A percentile compares a stretch with the other conserved stretches of the same genome.
These are phyloP conservation scores for Hydraecia micacea DNA, from an alignment of 2,888 invertebrate species.

Conservation along the genomic window DNA sequence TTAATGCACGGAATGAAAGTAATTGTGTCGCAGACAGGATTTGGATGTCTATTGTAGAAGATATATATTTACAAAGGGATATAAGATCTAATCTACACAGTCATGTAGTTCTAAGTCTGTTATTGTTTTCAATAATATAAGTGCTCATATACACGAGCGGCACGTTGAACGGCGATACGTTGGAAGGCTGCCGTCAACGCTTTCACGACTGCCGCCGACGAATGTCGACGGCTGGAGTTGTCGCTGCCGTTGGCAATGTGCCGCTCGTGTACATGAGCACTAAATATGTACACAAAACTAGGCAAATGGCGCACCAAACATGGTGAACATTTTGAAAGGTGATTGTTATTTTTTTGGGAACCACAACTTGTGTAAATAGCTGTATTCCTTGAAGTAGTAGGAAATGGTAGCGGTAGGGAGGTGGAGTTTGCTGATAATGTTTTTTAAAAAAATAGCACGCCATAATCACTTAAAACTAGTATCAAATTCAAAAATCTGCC, in stretches of 20 bases:
- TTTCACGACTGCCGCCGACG: no score
- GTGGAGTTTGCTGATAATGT: neutral
- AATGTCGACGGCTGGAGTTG: no score
- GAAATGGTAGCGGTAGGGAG: neutral
- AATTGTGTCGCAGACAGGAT: conserved; percentile 21
- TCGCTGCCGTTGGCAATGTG: no score
- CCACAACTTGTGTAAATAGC: neutral
- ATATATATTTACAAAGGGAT: neutral
- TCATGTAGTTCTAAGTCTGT: no score
- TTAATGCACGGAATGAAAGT: conserved; percentile 10
- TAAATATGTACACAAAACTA: neutral
- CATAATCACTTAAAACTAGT: neutral
- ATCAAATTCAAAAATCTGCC: neutral
- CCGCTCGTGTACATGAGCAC: no score
- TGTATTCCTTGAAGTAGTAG: neutral
- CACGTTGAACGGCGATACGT: no score
- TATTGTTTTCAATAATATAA: neutral
- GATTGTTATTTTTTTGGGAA: neutral
- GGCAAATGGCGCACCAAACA: neutral
- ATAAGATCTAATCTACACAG: neutral
- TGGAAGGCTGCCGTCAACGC: no score
- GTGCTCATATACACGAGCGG: no score
- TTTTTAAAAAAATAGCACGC: no score
- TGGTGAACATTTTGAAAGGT: no score
- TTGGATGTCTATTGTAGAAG: conserved; percentile 6